Evolutionary conservation across 2,797 vertebrate genomes (phyloP).

Genomic region (Leptatherina wallacei): DNA sequence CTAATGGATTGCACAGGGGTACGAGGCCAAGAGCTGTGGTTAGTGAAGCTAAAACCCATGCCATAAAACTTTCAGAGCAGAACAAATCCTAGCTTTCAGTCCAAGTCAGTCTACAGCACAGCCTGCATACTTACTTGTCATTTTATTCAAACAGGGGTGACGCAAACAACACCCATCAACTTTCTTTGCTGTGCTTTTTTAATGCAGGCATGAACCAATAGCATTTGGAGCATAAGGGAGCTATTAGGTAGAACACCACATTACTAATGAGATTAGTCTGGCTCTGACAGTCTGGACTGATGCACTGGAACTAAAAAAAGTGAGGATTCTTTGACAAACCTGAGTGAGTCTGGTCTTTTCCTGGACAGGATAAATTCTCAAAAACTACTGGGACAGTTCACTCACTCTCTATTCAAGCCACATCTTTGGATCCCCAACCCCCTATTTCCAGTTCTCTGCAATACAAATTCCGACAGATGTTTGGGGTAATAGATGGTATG

Average conservation of each 20-base stretch:
- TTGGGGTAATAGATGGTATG: background rate
- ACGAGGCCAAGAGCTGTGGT: slow-evolving; percentile 38
- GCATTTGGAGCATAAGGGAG: slow-evolving; percentile 7
- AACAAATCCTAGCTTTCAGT: slow-evolving; percentile 49
- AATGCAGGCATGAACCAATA: slow-evolving; percentile 8
- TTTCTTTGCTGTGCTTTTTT: slow-evolving; percentile 11
- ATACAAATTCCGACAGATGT: background rate
- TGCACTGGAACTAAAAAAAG: slow-evolving; percentile 31
- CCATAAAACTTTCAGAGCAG: slow-evolving; percentile 53
- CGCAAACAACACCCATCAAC: slow-evolving; percentile 8
- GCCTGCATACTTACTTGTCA: slow-evolving; percentile 36
- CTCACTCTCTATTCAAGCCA: slow-evolving; percentile 6
- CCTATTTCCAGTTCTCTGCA: background rate
- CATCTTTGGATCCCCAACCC: background rate
- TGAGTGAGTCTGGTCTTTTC: slow-evolving; percentile 2
- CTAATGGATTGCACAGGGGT: slow-evolving; percentile 51
- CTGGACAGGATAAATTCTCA: slow-evolving; percentile 18
- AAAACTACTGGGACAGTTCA: background rate
- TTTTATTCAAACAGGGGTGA: slow-evolving; percentile 22
- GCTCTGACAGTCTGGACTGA: background rate
- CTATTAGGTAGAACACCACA: slow-evolving; percentile 19
- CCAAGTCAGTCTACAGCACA: slow-evolving; percentile 17
- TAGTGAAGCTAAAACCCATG: slow-evolving; percentile 37
- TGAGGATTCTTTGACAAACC: slow-evolving; percentile 19
- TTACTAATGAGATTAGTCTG: slow-evolving; percentile 31